phyloP scores from a whole-genome alignment of 2,888 invertebrate genomes.

The Athalia circularis region DNA sequence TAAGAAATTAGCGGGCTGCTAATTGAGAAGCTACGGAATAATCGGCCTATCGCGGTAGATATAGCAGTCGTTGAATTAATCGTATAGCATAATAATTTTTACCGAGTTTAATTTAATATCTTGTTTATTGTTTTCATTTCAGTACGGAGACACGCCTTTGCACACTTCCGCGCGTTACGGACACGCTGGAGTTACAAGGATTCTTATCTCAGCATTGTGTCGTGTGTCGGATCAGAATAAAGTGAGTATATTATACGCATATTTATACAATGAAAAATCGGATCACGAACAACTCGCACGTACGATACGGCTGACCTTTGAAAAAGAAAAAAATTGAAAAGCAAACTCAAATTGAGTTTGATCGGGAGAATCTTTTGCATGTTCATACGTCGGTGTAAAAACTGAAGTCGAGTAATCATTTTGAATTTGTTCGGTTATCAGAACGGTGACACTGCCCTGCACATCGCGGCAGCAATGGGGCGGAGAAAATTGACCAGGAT shows the following conservation, averaged over 20 bases:
- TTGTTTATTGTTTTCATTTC: slow-evolving; percentile 63
- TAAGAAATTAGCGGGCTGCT: no score
- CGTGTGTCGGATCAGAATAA: slow-evolving; percentile 93
- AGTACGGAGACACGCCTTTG: slow-evolving; percentile 96
- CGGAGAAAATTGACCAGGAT: slow-evolving; percentile 93
- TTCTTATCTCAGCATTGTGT: slow-evolving; percentile 93
- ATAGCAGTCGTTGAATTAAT: background rate
- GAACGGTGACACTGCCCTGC: slow-evolving; percentile 96
- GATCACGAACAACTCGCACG: background rate
- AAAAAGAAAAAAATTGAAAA: no score
- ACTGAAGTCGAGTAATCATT: background rate
- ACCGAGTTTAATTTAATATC: background rate
- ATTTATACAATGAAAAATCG: slow-evolving; percentile 2
- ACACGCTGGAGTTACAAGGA: slow-evolving; percentile 96
- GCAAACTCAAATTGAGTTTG: no score
- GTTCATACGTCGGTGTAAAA: background rate
- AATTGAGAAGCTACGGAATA: no score
- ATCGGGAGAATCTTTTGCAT: no score
- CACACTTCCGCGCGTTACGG: slow-evolving; percentile 97
- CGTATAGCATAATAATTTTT: background rate
- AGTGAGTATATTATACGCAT: slow-evolving; percentile 69
- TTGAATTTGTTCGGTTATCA: slow-evolving; percentile 59
- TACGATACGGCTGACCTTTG: no score
- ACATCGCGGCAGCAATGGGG: slow-evolving; percentile 96
- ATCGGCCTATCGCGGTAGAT: no score